Evolutionary conservation across 2,797 vertebrate genomes (phyloP), one percentile per base, ranked within the genome.

Genomic region (Bradypodion ventrale): DNA sequence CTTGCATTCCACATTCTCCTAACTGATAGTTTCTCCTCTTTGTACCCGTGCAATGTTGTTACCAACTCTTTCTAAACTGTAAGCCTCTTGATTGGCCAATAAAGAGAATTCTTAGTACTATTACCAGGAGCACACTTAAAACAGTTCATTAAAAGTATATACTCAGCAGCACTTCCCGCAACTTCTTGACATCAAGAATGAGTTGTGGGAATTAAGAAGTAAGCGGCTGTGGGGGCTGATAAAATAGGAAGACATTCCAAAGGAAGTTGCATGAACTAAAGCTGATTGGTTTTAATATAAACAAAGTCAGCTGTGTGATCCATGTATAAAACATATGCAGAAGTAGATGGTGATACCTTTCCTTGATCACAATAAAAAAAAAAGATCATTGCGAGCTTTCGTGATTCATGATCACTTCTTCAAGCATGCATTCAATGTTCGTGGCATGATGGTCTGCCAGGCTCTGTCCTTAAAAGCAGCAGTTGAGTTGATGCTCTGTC

Each of bases 61-160:
- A 32, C 49, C 40, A 68, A 65, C 25, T 75, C 56, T 77, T 72
- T 85, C 65, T 40, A 78, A 77, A 60, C 25, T 60, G 63, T 49
- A 74, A 27, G 49, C n/a, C 35, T 56, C 70, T 59, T 56, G 69
- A 79, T 80, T 80, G 78, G 69, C 75, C 73, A 75, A 68, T 85
- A 80, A 75, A 85, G 83, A 75, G 72, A 80, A 75, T n/a, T 65
- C 21, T 60, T 68, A 35, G 49, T 68, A 69, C 40, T 80, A 75
- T 56, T 75, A 75, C n/a, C 63, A 44, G 72, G 78, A 29, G 78
- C 77, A 80, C 37, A 60, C 72, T 75, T 66, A 80, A 75, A 85
- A 68, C 44, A 80, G 62, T 85, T 85, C 49, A 80, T 85, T 80
- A 85, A 80, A 73, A 69, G 68, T 56, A 75, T 80, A 66, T 75